These are phyloP conservation scores for Pachydiplax longipennis DNA, from an alignment of 2,888 invertebrate genomes.

Conservation along the genomic window DNA sequence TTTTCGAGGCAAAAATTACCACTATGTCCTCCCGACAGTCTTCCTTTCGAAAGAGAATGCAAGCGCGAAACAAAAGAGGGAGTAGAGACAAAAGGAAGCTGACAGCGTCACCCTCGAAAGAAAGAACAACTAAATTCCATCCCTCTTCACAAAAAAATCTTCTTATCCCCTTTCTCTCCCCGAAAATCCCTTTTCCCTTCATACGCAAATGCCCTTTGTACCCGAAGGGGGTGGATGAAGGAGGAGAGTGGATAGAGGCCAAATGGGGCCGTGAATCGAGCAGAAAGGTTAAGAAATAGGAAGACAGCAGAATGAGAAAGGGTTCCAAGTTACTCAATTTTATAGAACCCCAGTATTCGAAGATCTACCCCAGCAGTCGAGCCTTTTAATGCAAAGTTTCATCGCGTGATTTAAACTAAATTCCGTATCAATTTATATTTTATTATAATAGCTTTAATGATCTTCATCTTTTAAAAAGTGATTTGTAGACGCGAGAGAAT, in stretches of 20 bases:
- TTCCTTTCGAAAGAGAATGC: neutral
- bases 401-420: no score
- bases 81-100: neutral
- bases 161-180: conserved; percentile 51
- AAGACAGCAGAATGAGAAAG: conserved; percentile 49
- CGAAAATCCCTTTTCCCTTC: conserved; percentile 55
- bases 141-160: conserved; percentile 2
- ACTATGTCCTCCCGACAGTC: neutral
- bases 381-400: no score
- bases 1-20: neutral
- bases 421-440: no score
- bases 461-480: no score
- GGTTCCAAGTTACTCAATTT: conserved; percentile 7
- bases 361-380: no score
- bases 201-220: conserved; percentile 59
- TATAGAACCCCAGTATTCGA: no score
- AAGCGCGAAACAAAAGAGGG: neutral
- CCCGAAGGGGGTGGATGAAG: conserved; percentile 53
- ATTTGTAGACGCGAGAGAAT: no score
- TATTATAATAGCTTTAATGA: no score
- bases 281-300: neutral
- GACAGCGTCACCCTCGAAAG: neutral
- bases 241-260: neutral
- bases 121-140: conserved; percentile 20
- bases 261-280: neutral